Base-by-base conservation (phyloP, 1,140 invertebrate genomes). In the Meloidogyne floridensis region DNA sequence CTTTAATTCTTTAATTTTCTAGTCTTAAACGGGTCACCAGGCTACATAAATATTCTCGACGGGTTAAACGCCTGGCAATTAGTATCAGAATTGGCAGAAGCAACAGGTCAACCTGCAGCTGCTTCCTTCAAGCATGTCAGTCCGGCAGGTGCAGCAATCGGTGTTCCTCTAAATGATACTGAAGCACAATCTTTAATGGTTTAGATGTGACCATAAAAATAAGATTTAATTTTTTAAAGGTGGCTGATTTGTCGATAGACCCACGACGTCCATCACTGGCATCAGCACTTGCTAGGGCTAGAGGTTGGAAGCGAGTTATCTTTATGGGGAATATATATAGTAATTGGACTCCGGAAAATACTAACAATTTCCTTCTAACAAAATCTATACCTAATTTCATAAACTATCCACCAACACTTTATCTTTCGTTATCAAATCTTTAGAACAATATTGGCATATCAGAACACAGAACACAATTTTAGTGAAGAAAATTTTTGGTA, bases 21-120 rank as follows among this genome's bases (percentile, higher is more conserved):
- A 85, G 95, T 98, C 9, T 85, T 98, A 2, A 98, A 98, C 91
- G 96, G 96, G 47, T 94, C 95, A 0, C 97, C 97, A 1, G 95
- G 96, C 20, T 99, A 96, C 88, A 98, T 99, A 82, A 99, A 99
- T 90, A 92, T 99, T 0, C 97, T 96, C 88, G 97, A 99, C 91
- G 96, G 96, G 0, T 92, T 99, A 0, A 99, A 99, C 91, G 96
- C 94, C 3, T 98, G 96, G 94, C 97, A 99, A 90, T 91, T 99
- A 53, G 97, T 99, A 0, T 93, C 93, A 77, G 97, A 99, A 90
- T 90, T 99, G 8, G 94, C 94, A 86, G 89, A 91, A 65, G 94
- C 95, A 0, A 90, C 97, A 1, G 92, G 92, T 32, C 89, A 97
- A 11, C 95, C 97, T 6, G 95, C 97, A 0, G 97, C 97, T 0